phyloP scores from a whole-genome alignment of 2,113 vertebrate genomes.

The Saiga tatarica region DNA sequence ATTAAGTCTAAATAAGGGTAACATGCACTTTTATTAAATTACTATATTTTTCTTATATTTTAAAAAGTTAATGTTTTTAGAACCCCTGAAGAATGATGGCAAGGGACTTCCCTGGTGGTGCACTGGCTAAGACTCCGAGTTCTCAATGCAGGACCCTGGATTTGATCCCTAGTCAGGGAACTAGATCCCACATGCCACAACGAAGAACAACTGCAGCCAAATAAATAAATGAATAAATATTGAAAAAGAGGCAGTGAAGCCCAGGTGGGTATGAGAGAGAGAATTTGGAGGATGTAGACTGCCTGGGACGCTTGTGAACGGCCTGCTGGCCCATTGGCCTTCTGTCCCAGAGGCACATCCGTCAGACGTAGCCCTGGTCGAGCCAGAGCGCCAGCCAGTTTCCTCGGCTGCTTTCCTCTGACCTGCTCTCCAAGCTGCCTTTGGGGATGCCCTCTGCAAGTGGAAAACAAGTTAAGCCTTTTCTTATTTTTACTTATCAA shows the following conservation, averaged over 20 bases:
- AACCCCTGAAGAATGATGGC: not conserved
- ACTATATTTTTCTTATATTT: not conserved
- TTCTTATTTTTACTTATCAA: not conserved
- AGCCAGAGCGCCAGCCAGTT: not conserved
- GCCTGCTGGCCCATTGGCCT: not conserved
- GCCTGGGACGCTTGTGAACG: not conserved
- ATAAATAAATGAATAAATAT: not conserved
- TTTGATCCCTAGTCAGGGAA: not conserved
- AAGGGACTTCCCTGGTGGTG: not conserved
- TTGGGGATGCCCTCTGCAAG: not conserved
- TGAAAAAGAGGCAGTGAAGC: not conserved
- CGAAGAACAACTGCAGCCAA: not conserved
- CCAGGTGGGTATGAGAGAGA: not conserved
- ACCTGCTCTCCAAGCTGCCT: not conserved
- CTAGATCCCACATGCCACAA: not conserved
- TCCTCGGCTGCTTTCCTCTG: not conserved
- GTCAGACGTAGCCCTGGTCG: not conserved
- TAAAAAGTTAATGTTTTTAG: not conserved
- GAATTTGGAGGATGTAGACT: not conserved
- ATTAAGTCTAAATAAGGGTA: not conserved
- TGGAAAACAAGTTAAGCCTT: not conserved
- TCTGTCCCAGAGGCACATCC: not conserved
- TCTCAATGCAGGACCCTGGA: not conserved
- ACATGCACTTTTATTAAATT: not conserved
- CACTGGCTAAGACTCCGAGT: not conserved